A percentile compares a stretch with the other conserved stretches of the same genome.
Conservation (phyloP, 2,888 invertebrate genomes). For the Megamerina dolium region DNA sequence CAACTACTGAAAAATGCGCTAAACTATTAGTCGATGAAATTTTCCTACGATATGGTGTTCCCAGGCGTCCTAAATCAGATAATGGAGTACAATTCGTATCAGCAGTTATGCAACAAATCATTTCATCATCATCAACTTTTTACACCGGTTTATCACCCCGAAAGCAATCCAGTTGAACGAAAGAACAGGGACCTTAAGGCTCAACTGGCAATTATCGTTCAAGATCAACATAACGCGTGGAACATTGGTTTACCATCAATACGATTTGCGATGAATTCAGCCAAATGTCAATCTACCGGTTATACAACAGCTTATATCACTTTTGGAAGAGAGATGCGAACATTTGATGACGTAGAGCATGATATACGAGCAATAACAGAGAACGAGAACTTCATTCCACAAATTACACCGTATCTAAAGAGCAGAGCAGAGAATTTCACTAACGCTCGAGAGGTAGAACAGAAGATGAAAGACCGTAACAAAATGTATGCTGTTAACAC, state of each 20-base stretch:
- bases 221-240: slow-evolving; percentile 4
- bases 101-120: slow-evolving; percentile 35
- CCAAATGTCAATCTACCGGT: slow-evolving; percentile 29
- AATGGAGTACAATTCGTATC: slow-evolving; percentile 39
- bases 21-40: slow-evolving; percentile 30
- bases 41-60: slow-evolving; percentile 36
- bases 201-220: too few species aligned
- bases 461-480: too few species aligned
- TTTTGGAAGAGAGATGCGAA: slow-evolving; percentile 39
- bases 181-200: too few species aligned
- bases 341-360: slow-evolving; percentile 29
- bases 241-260: slow-evolving; percentile 29
- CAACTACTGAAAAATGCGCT: slow-evolving; percentile 32
- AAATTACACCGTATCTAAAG: too few species aligned
- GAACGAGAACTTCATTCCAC: slow-evolving; percentile 25
- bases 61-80: slow-evolving; percentile 34
- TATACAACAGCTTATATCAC: slow-evolving; percentile 36
- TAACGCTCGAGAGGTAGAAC: slow-evolving; percentile 1
- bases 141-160: slow-evolving; percentile 20
- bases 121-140: too few species aligned
- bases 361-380: slow-evolving; percentile 28
- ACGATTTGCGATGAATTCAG: slow-evolving; percentile 43
- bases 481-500: background rate
- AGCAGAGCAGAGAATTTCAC: background rate
- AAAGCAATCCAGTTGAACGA: slow-evolving; percentile 19